Evolutionary conservation across 2,113 vertebrate genomes (phyloP), one percentile per base, ranked within the genome.

Genomic region (Pachyramphus minor): DNA sequence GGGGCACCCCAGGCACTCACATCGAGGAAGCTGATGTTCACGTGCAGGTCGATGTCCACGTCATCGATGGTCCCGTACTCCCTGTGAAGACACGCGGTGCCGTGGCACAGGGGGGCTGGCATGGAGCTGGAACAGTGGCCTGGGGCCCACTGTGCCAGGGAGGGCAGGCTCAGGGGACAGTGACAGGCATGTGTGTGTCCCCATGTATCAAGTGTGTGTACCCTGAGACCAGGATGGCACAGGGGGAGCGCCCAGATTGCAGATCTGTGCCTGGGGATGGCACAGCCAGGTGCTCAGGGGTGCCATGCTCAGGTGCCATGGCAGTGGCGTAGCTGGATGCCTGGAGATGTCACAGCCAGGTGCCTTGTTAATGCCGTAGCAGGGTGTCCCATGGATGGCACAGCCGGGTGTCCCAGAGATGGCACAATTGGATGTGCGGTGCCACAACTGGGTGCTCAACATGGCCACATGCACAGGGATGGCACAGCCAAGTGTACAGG

Each of bases 1-100:
- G 21, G 21, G 33, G 5, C 31, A 56, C 33, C 9, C 17, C 2
- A 0, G 33, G 49, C 14, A 98, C 99, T 99, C 98, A 99, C 99
- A 97, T 99, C 99, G 84, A 99, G 98, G 98, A 99, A 99, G 97
- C 99, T 97, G 97, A 99, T 99, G 97, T 99, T 99, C 97, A 99
- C 99, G 14, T 99, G 99, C 74, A 99, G 98, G 98, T 99, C 99
- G 9, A 99, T 99, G 97, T 99, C 99, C 98, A 99, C 99, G 4
- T 99, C 99, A 25, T 99, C 99, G 12, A 99, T 99, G 90, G 99
- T 99, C 83, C 99, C 99, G 47, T 99, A 99, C 97, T 99, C 99
- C 98, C 99, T 99, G 97, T 5, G 62, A 89, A 91, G 79, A 95
- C 44, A 97, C 4, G 17, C 2, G n/a, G 27, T 17, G 25, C 15